Percentiles rank a stretch among this genome's conserved stretches.
These are phyloP conservation scores for Cebidichthys violaceus DNA, from an alignment of 2,113 vertebrate genomes.

Conservation along the genomic window DNA sequence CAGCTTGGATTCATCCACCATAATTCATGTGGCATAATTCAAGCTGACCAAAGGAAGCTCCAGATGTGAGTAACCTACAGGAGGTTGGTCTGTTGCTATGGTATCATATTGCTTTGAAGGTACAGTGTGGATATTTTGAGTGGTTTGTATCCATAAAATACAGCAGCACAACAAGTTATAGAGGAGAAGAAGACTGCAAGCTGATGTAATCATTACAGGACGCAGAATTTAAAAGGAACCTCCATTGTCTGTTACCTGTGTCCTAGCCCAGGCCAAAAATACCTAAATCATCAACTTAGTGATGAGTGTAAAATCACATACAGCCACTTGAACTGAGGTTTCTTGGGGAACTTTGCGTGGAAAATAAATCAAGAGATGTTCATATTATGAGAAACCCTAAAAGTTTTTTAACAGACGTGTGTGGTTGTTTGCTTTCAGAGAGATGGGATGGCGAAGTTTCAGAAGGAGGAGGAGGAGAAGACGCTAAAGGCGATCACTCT, in stretches of 20 bases:
- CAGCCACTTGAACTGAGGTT: not conserved
- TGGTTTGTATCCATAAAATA: not conserved
- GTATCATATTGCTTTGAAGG: not conserved
- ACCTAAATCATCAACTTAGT: not conserved
- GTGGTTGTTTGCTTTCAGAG: conserved; percentile 77
- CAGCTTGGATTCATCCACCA: not conserved
- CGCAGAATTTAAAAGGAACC: not conserved
- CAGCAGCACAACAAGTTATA: not conserved
- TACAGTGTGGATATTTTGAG: not conserved
- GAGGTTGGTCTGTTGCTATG: too few species aligned
- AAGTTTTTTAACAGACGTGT: not conserved
- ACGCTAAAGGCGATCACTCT: conserved; percentile 91
- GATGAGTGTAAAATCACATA: not conserved
- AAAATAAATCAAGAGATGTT: not conserved
- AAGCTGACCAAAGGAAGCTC: not conserved
- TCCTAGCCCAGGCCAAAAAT: too few species aligned
- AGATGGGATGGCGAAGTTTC: conserved; percentile 89
- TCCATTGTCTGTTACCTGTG: too few species aligned
- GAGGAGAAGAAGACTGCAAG: not conserved
- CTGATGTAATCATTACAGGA: not conserved
- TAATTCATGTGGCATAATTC: not conserved
- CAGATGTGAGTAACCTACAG: too few species aligned
- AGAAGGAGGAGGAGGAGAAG: conserved; percentile 94
- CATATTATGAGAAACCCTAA: too few species aligned
- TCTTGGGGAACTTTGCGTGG: not conserved